phyloP scores from a whole-genome alignment of 1,140 invertebrate species.

The Panulirus ornatus region DNA sequence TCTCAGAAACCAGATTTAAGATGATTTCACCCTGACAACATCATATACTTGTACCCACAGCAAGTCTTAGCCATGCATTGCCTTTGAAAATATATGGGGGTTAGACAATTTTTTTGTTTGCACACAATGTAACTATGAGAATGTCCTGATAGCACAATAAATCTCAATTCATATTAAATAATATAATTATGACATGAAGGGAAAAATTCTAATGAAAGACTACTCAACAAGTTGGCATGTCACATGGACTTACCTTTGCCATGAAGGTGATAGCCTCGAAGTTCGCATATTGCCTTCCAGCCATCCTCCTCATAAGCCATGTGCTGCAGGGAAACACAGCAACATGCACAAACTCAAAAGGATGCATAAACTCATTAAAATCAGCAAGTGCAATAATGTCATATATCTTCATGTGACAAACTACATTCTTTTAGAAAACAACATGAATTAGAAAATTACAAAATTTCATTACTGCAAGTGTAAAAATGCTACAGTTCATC shows the following conservation, averaged over 20 bases:
- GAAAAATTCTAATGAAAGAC: not conserved
- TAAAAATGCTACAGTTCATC: not conserved
- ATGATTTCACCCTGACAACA: too few species aligned
- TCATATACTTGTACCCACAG: too few species aligned
- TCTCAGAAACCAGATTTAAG: too few species aligned
- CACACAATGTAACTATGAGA: too few species aligned
- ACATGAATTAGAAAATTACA: not conserved
- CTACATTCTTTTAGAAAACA: not conserved
- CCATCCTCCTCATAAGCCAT: constrained; percentile 74
- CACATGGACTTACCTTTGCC: constrained; percentile 65
- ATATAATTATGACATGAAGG: too few species aligned
- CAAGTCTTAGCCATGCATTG: too few species aligned
- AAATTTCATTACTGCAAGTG: not conserved
- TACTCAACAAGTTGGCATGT: not conserved
- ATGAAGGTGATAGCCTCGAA: constrained; percentile 68
- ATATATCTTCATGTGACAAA: not conserved
- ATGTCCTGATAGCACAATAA: too few species aligned
- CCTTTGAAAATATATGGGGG: too few species aligned
- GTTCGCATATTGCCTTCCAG: constrained; percentile 70
- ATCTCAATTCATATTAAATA: too few species aligned
- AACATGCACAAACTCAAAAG: constrained; percentile 9
- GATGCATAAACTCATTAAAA: constrained; percentile 16
- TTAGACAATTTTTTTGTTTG: too few species aligned
- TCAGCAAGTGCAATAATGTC: not conserved
- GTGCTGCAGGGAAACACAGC: constrained; percentile 53